Conservation (phyloP, 1,140 invertebrate genomes). For the Dryas iulia region DNA sequence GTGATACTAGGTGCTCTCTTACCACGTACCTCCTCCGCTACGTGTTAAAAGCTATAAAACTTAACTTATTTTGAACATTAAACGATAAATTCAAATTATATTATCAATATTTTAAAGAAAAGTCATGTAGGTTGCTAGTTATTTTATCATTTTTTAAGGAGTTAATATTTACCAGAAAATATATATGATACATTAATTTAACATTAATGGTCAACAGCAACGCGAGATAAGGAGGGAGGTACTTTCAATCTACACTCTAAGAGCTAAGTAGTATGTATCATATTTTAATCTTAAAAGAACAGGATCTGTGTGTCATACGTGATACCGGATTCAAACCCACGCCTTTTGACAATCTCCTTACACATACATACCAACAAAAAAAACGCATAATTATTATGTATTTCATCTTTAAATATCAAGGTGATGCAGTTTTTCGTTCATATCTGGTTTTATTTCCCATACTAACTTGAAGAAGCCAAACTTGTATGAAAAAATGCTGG, state of each 20-base stretch:
- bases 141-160: no score
- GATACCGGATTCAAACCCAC: not conserved
- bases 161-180: no score
- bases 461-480: not conserved
- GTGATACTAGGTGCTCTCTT: no score
- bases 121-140: no score
- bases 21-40: no score
- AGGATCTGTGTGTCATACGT: no score
- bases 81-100: no score
- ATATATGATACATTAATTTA: no score
- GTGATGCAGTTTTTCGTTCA: not conserved
- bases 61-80: no score
- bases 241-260: not conserved
- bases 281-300: no score
- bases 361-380: not conserved
- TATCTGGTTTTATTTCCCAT: constrained; percentile 2
- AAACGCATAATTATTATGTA: not conserved
- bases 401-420: not conserved
- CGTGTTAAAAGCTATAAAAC: no score
- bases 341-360: not conserved
- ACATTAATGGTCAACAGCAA: not conserved
- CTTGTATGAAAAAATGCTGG: not conserved
- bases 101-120: no score
- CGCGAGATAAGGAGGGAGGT: not conserved
- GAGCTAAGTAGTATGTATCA: not conserved